phyloP scores from a whole-genome alignment of 92 coral and sea anemone species.

The Actinernus sp. region DNA sequence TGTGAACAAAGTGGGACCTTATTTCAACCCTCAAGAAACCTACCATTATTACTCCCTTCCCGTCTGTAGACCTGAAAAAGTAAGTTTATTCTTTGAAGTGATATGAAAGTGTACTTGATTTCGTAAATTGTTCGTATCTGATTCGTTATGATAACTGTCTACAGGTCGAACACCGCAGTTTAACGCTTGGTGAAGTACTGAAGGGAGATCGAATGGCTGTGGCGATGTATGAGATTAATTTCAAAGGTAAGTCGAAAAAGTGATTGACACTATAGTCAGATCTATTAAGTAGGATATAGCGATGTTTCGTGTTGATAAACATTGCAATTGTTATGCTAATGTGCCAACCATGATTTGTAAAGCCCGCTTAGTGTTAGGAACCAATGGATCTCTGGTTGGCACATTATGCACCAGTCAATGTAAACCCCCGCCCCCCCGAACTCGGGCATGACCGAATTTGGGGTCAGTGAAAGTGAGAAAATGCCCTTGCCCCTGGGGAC shows the following conservation, averaged over 20 bases:
- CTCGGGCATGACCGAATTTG: too few species aligned
- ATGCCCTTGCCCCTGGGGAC: too few species aligned
- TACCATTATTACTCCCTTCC: constrained; percentile 95
- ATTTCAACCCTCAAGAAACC: constrained; percentile 97
- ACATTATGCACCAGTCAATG: too few species aligned
- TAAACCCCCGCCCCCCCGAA: too few species aligned
- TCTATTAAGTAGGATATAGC: neutral
- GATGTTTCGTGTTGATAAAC: too few species aligned
- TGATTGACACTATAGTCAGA: neutral
- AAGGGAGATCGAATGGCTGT: constrained; percentile 99
- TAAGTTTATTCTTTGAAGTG: constrained; percentile 10
- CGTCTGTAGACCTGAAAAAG: constrained; percentile 94
- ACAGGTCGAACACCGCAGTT: constrained; percentile 97
- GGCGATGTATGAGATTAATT: constrained; percentile 85
- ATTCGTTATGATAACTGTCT: neutral
- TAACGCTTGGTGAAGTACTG: constrained; percentile 94
- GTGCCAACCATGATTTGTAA: too few species aligned
- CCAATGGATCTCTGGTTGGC: too few species aligned
- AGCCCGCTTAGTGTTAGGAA: too few species aligned
- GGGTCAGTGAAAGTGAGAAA: too few species aligned
- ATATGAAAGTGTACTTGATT: neutral
- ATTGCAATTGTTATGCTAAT: too few species aligned
- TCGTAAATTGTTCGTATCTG: too few species aligned
- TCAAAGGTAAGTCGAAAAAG: too few species aligned
- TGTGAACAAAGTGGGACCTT: constrained; percentile 99